Evolutionary conservation across 2,888 invertebrate species (phyloP).

Genomic region (Callyntrura guangdongensis): DNA sequence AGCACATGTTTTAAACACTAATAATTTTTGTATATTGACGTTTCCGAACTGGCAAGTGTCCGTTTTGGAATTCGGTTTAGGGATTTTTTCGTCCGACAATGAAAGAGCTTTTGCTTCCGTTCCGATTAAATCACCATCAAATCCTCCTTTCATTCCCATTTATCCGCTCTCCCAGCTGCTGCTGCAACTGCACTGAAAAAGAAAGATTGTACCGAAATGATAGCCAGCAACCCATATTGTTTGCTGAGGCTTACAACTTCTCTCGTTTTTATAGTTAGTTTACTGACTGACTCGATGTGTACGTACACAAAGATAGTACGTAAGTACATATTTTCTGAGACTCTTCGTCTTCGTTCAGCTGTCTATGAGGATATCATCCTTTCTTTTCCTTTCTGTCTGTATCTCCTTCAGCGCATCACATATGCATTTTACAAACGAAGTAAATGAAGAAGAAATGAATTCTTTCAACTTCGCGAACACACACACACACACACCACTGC

Average conservation of each 20-base stretch:
- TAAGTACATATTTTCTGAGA: no score
- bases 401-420: neutral
- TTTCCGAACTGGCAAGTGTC: no score
- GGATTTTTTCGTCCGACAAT: neutral
- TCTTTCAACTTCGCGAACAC: slow-evolving; percentile 18
- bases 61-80: no score
- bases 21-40: no score
- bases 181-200: neutral
- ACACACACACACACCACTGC: slow-evolving; percentile 8
- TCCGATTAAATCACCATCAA: slow-evolving; percentile 61
- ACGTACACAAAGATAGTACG: neutral
- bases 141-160: slow-evolving; percentile 51
- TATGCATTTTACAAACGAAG: neutral
- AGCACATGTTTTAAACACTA: no score
- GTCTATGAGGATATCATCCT: neutral
- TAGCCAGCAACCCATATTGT: no score
- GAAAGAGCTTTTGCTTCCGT: slow-evolving; percentile 49
- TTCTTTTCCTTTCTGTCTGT: neutral
- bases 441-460: slow-evolving; percentile 28
- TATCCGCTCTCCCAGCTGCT: slow-evolving; percentile 39
- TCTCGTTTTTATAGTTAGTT: neutral
- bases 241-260: no score
- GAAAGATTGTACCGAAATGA: no score
- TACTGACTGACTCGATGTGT: neutral
- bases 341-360: no score